Percentiles rank a stretch among this genome's conserved stretches.
Evolutionary conservation across 2,888 invertebrate genomes (phyloP).

Genomic region (Cylindroiulus punctatus): DNA sequence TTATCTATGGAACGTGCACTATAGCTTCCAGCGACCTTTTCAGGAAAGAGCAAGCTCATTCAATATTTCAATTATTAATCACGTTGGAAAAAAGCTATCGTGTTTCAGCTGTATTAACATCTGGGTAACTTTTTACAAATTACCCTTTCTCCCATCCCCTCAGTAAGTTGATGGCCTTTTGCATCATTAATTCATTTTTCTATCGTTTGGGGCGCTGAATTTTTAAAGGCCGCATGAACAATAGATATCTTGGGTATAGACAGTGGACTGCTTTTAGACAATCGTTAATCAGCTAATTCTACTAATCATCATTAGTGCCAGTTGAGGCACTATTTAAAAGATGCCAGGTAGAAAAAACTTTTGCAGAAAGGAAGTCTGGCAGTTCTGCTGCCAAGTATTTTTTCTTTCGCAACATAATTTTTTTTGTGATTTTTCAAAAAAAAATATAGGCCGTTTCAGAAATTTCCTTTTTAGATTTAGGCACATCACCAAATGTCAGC

Average conservation of each 20-base stretch:
- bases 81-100: not conserved
- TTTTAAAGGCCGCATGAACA: not conserved
- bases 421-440: not conserved
- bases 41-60: not conserved
- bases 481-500: not conserved
- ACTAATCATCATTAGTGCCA: constrained; percentile 33
- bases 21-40: not conserved
- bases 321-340: not conserved
- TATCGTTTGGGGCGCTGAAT: not conserved
- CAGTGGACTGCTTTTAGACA: not conserved
- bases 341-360: not conserved
- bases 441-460: not conserved
- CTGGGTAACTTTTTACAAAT: not conserved
- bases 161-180: not conserved
- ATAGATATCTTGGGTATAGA: constrained; percentile 11
- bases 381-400: not conserved
- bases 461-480: not conserved
- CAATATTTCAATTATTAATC: constrained; percentile 5
- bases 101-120: not conserved
- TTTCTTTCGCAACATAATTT: not conserved
- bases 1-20: not conserved
- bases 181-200: constrained; percentile 24
- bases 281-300: constrained; percentile 17
- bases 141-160: not conserved
- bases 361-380: not conserved